These are phyloP conservation scores for Botrylloides violaceus DNA, from an alignment of 23 tunicate species.

Conservation along the genomic window DNA sequence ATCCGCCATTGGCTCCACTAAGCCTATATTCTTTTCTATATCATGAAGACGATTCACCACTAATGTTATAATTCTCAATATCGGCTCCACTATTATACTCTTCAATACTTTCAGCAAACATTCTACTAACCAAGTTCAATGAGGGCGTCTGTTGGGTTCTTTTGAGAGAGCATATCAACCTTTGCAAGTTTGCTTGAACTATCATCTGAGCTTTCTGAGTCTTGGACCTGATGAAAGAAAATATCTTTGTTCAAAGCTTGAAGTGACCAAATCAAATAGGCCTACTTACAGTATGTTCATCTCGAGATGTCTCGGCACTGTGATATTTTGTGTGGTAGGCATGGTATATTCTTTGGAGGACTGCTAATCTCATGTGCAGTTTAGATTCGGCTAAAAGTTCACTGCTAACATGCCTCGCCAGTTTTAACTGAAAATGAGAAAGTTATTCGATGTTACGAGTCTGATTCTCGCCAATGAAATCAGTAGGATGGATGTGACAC, in stretches of 20 bases:
- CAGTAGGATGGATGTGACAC: too few species aligned
- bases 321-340: constrained; percentile 71
- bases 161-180: not conserved
- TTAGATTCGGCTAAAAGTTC: constrained; percentile 70
- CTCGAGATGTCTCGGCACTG: not conserved
- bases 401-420: constrained; percentile 52
- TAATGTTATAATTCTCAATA: too few species aligned
- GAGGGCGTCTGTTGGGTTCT: constrained; percentile 48
- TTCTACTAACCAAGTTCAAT: constrained; percentile 63
- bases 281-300: not conserved
- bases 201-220: not conserved
- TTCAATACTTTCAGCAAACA: too few species aligned
- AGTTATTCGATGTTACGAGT: too few species aligned
- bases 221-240: not conserved
- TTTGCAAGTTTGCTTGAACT: not conserved
- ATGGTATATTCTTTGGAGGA: constrained; percentile 76
- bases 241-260: not conserved
- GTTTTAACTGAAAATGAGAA: constrained; percentile 49
- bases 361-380: constrained; percentile 37
- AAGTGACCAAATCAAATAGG: not conserved
- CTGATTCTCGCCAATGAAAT: too few species aligned
- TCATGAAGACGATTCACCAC: too few species aligned
- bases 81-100: too few species aligned
- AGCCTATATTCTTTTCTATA: too few species aligned
- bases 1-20: too few species aligned